These are phyloP conservation scores for Coranthus polyacanthus DNA, from an alignment of 2,797 vertebrate genomes.

Conservation along the genomic window DNA sequence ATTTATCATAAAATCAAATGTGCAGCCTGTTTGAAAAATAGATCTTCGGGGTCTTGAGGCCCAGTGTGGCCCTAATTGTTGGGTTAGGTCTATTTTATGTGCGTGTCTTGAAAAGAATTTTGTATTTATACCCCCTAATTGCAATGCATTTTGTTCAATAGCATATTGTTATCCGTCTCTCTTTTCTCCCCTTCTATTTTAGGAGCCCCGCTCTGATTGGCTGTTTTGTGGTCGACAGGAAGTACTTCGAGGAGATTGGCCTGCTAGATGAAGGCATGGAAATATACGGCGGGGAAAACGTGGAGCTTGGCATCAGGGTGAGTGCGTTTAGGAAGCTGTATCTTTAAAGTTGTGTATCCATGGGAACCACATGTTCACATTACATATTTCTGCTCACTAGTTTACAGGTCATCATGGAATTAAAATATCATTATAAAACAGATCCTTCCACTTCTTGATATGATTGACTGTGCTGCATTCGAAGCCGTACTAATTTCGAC, in stretches of 20 bases:
- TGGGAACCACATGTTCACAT: not conserved
- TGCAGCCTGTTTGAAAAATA: slow-evolving; percentile 16
- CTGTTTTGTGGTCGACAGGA: slow-evolving; percentile 96
- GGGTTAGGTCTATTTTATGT: slow-evolving; percentile 2
- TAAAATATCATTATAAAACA: too few relatives aligned
- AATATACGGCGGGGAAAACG: slow-evolving; percentile 96
- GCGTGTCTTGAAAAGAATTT: slow-evolving; percentile 11
- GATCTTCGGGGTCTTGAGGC: not conserved
- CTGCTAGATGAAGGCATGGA: slow-evolving; percentile 97
- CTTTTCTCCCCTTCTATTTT: slow-evolving; percentile 18
- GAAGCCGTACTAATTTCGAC: too few relatives aligned
- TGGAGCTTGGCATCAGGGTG: slow-evolving; percentile 96
- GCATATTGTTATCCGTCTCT: not conserved
- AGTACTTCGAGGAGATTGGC: slow-evolving; percentile 96
- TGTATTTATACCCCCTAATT: slow-evolving; percentile 21
- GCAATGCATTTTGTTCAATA: not conserved
- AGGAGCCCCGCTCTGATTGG: slow-evolving; percentile 97
- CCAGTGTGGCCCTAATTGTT: slow-evolving; percentile 12
- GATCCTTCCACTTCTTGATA: too few relatives aligned
- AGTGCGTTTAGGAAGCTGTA: slow-evolving; percentile 62
- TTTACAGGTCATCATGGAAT: not conserved
- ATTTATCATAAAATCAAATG: slow-evolving; percentile 30
- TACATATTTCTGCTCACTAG: not conserved
- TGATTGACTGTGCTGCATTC: too few relatives aligned
- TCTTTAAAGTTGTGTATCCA: not conserved